phyloP scores from a whole-genome alignment of 2,797 vertebrate genomes.

The Enteromius argenteus region DNA sequence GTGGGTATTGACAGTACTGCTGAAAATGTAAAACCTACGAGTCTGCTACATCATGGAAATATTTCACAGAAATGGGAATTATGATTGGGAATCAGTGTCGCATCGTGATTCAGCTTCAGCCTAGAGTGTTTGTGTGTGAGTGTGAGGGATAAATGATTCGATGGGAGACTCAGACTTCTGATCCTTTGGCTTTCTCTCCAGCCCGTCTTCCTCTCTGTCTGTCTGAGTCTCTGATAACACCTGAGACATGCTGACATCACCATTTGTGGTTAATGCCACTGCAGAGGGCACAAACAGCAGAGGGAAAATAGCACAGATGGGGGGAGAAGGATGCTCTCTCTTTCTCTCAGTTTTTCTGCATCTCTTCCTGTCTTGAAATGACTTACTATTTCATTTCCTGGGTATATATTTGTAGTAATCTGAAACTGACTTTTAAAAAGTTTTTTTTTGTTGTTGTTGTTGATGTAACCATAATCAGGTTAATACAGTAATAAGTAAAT shows the following conservation, averaged over 20 bases:
- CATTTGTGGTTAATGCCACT: constrained; percentile 42
- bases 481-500: not conserved
- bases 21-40: constrained; percentile 8
- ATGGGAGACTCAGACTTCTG: constrained; percentile 27
- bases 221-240: constrained; percentile 30
- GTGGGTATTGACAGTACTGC: not conserved
- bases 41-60: constrained; percentile 10
- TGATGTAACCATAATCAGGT: not conserved
- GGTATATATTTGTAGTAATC: not conserved
- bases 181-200: constrained; percentile 5
- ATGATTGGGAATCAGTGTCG: constrained; percentile 13
- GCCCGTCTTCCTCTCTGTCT: constrained; percentile 16
- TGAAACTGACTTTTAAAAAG: not conserved
- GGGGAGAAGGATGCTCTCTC: not conserved
- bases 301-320: constrained; percentile 16
- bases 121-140: constrained; percentile 3
- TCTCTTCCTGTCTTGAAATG: constrained; percentile 8
- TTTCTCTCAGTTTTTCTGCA: not conserved
- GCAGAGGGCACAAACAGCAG: constrained; percentile 8
- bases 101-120: constrained; percentile 35
- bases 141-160: constrained; percentile 10
- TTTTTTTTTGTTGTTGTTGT: too few relatives aligned
- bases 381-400: not conserved
- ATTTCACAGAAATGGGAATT: not conserved
- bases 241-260: constrained; percentile 42